Conservation (phyloP, 1,140 invertebrate species). For the Drosophila ambigua region DNA sequence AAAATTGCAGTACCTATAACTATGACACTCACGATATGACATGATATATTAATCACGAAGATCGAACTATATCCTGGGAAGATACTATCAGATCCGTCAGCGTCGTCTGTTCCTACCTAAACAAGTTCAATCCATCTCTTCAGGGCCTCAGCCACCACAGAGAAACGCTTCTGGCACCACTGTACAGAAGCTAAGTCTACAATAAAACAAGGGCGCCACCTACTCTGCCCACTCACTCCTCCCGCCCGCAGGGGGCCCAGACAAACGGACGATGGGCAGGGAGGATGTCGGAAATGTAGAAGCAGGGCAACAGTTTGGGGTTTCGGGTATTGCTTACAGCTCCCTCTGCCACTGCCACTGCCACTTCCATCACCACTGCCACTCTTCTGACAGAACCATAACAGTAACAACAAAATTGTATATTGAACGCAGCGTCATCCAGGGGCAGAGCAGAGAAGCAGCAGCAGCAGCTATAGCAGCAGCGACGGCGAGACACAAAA, state of each 20-base stretch:
- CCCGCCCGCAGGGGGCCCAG: slow-evolving; percentile 34
- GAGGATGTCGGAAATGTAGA: slow-evolving; percentile 77
- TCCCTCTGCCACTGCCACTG: neutral
- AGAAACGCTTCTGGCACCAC: slow-evolving; percentile 28
- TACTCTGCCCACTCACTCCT: slow-evolving; percentile 2
- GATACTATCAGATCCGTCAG: no score
- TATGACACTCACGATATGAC: neutral
- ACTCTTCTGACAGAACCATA: slow-evolving; percentile 11
- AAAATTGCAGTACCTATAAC: neutral
- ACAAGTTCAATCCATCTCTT: no score
- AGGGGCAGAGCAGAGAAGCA: slow-evolving; percentile 20
- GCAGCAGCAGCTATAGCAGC: slow-evolving; percentile 21
- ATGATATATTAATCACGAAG: neutral
- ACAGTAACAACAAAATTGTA: slow-evolving; percentile 23
- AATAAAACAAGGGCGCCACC: slow-evolving; percentile 23
- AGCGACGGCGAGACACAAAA: slow-evolving; percentile 60
- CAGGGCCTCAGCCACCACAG: no score
- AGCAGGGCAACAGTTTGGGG: slow-evolving; percentile 53
- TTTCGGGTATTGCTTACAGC: slow-evolving; percentile 56
- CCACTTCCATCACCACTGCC: neutral
- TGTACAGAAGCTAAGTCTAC: slow-evolving; percentile 16
- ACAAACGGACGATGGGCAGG: slow-evolving; percentile 62
- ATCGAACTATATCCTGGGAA: no score
- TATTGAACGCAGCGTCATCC: slow-evolving; percentile 62
- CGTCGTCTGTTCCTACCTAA: no score